Evolutionary conservation across 2,888 invertebrate genomes (phyloP).

Genomic region (Drosophila yooni): DNA sequence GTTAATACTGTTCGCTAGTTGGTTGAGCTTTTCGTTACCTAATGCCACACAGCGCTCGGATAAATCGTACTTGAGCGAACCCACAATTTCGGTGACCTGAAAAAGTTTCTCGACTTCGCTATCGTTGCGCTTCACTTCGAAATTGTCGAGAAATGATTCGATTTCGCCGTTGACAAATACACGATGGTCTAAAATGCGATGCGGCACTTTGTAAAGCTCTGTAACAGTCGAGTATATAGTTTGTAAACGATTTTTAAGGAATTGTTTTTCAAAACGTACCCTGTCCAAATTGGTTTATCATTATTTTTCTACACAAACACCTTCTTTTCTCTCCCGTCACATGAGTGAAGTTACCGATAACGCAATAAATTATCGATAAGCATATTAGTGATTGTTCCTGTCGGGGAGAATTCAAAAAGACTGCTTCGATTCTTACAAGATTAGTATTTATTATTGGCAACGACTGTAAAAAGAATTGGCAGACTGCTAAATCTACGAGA

Average conservation of each 20-base stretch:
- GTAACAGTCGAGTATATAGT: conserved; percentile 62
- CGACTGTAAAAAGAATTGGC: not conserved
- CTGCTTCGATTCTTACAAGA: not conserved
- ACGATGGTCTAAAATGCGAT: conserved; percentile 93
- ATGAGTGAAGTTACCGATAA: conserved; percentile 50
- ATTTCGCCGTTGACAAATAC: conserved; percentile 95
- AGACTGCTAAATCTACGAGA: not conserved
- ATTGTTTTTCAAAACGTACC: conserved; percentile 41
- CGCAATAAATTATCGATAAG: conserved; percentile 14
- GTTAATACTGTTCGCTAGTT: conserved; percentile 62
- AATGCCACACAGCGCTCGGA: conserved; percentile 89
- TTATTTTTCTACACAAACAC: conserved; percentile 55
- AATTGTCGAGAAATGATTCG: conserved; percentile 92
- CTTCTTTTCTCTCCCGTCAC: conserved; percentile 52
- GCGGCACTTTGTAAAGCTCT: conserved; percentile 94
- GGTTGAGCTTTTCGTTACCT: conserved; percentile 79
- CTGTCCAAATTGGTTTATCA: conserved; percentile 71
- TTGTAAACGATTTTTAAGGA: not conserved
- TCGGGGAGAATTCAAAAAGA: not conserved
- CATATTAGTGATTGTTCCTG: conserved; percentile 1
- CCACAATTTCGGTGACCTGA: conserved; percentile 90
- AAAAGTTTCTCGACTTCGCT: conserved; percentile 92
- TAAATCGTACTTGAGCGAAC: conserved; percentile 91
- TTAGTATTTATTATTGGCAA: not conserved
- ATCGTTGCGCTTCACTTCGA: conserved; percentile 92